A percentile compares a stretch with the other conserved stretches of the same genome.
Conservation (phyloP, 2,888 invertebrate genomes). For the Volucella inflata region DNA sequence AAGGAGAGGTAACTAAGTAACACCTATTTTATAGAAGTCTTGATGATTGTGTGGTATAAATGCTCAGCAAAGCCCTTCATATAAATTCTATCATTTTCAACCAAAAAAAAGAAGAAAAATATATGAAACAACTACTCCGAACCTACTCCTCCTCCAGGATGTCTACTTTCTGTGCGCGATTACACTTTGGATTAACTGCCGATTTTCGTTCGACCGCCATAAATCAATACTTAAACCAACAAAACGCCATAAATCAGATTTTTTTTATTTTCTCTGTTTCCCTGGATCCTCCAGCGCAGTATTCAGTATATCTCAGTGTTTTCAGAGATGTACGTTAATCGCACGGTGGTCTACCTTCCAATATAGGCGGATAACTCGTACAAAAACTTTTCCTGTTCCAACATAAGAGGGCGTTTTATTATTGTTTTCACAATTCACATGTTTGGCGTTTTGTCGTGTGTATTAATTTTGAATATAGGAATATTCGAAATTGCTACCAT, state of each 20-base stretch:
- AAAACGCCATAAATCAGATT: constrained; percentile 64
- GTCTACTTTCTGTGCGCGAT: constrained; percentile 7
- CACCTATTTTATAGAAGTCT: too few species aligned
- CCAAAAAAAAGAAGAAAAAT: neutral
- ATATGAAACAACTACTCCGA: neutral
- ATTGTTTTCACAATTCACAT: constrained; percentile 61
- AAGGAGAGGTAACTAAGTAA: too few species aligned
- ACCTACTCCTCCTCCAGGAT: neutral
- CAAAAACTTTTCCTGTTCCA: constrained; percentile 46
- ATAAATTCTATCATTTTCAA: constrained; percentile 12
- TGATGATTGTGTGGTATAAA: too few species aligned
- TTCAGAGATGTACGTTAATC: constrained; percentile 33
- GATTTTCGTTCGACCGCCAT: constrained; percentile 60
- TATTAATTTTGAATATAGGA: constrained; percentile 66
- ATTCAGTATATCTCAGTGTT: constrained; percentile 18
- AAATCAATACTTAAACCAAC: constrained; percentile 72
- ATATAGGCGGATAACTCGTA: constrained; percentile 23
- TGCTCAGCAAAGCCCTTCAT: neutral
- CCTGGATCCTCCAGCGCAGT: neutral
- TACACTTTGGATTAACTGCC: constrained; percentile 52
- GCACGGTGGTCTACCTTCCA: constrained; percentile 40
- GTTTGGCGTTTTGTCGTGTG: constrained; percentile 66
- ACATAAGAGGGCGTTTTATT: constrained; percentile 69
- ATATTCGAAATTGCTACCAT: constrained; percentile 45
- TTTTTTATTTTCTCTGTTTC: constrained; percentile 7